These are phyloP conservation scores for Pectinophora gossypiella DNA, from an alignment of 1,140 invertebrate species.

Conservation along the genomic window DNA sequence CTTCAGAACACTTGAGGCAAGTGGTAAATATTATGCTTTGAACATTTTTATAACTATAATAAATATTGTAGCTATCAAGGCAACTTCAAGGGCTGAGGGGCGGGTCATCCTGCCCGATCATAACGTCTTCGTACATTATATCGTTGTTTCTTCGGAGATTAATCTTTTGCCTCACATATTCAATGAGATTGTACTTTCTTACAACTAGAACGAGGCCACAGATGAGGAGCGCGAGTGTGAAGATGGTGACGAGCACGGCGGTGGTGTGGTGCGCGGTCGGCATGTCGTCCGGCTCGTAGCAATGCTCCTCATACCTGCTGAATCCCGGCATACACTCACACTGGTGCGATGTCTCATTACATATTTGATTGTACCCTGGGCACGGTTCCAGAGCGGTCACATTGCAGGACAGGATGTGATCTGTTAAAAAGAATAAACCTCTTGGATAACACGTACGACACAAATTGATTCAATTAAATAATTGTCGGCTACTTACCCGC, in stretches of 20 bases:
- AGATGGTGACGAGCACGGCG: slow-evolving; percentile 52
- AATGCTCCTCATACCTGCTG: slow-evolving; percentile 35
- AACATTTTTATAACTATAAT: slow-evolving; percentile 5
- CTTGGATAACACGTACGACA: slow-evolving; percentile 46
- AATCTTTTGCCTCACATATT: slow-evolving; percentile 63
- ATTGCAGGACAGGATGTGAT: slow-evolving; percentile 65
- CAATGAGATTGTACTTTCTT: slow-evolving; percentile 66
- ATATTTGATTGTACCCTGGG: slow-evolving; percentile 40
- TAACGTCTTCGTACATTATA: slow-evolving; percentile 72
- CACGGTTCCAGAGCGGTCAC: slow-evolving; percentile 34
- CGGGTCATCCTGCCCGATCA: slow-evolving; percentile 73
- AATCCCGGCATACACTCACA: slow-evolving; percentile 51
- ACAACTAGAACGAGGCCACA: slow-evolving; percentile 60
- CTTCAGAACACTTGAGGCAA: too few species aligned
- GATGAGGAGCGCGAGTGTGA: slow-evolving; percentile 55
- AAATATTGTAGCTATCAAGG: slow-evolving; percentile 11
- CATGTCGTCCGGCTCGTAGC: slow-evolving; percentile 24
- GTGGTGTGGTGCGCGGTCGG: slow-evolving; percentile 27
- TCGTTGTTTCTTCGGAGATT: slow-evolving; percentile 56
- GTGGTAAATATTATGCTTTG: not conserved
- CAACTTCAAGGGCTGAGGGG: slow-evolving; percentile 57
- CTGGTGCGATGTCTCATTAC: slow-evolving; percentile 29
- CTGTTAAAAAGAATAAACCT: slow-evolving; percentile 67
- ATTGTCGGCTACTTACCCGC: slow-evolving; percentile 64
- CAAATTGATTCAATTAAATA: slow-evolving; percentile 73